Evolutionary conservation across 2,888 invertebrate genomes (phyloP).

Genomic region (Conus canariensis): DNA sequence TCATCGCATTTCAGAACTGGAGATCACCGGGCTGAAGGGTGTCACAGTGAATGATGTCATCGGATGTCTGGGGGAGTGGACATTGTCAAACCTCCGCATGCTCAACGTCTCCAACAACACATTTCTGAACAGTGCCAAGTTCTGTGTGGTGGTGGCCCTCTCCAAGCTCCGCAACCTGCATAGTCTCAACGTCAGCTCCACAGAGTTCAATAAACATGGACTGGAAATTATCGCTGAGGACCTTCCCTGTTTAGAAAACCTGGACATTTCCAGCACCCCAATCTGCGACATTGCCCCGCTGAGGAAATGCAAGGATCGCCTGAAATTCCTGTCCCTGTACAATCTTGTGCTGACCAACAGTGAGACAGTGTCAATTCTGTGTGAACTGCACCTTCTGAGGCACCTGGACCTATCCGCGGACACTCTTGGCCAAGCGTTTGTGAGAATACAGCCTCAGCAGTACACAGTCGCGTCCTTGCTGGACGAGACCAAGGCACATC

Average conservation of each 20-base stretch:
- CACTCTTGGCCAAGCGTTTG: conserved; percentile 78
- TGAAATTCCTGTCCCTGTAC: conserved; percentile 83
- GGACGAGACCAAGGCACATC: conserved; percentile 77
- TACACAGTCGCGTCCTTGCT: conserved; percentile 71
- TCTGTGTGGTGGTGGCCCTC: conserved; percentile 83
- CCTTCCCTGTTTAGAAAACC: conserved; percentile 83
- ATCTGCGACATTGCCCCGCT: conserved; percentile 84
- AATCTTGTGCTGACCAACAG: conserved; percentile 79
- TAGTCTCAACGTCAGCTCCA: conserved; percentile 84
- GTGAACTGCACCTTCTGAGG: conserved; percentile 81
- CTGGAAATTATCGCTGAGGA: conserved; percentile 85
- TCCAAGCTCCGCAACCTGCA: conserved; percentile 83
- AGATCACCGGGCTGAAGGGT: conserved; percentile 82
- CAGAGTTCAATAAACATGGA: conserved; percentile 85
- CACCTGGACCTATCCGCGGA: conserved; percentile 83
- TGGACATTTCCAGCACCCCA: conserved; percentile 85
- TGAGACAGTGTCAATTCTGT: conserved; percentile 80
- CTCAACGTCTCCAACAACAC: conserved; percentile 84
- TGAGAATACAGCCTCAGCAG: conserved; percentile 78
- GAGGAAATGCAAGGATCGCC: conserved; percentile 81
- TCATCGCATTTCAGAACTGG: conserved; percentile 84
- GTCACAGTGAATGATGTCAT: conserved; percentile 84
- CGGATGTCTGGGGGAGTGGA: conserved; percentile 85
- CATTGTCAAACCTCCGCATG: conserved; percentile 82
- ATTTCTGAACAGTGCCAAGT: conserved; percentile 83